Base-by-base conservation (phyloP, 2,888 invertebrate genomes). In the Hetaerina titia region DNA sequence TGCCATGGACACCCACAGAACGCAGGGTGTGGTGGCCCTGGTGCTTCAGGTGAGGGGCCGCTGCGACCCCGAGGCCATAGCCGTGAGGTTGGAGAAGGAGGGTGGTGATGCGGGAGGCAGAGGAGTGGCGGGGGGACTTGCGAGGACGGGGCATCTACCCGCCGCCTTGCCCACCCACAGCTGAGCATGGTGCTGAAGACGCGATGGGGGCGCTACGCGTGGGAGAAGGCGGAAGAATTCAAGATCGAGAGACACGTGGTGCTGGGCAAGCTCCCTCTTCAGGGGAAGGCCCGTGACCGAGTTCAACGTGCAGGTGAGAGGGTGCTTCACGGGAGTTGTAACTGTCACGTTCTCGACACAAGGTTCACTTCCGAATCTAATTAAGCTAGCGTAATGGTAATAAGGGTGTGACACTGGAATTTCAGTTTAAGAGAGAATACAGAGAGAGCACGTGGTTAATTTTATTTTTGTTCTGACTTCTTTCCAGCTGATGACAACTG, bases 171-270 rank as follows among this genome's bases (percentile, higher is more conserved):
- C 96, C 98, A 98, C 96, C 98, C 98, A 0, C 97, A 98, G 95
- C 96, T 98, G 64, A 97, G 98, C 5, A 98, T 98, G 95, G 97
- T 97, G 81, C 96, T 98, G 90, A 98, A 98, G 0, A 98, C 98
- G 0, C 98, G 98, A 96, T 98, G 98, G 97, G 98, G 98, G 0
- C 97, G 98, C 95, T 98, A 98, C 96, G 98, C 98, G 0, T 98
- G 98, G 98, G 92, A 92, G 56, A 69, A 92, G 74, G 97, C 97
- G 96, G 96, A 96, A 11, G 96, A 97, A 74, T 98, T 98, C 96
- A 97, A 97, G 94, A 96, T 98, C 88, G 98, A 98, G 95, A 98
- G 98, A 96, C 98, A 98, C 96, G 96, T 96, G 31, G 96, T 98
- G 19, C 96, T 98, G 45, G 0, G 97, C 98, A 7, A 97, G 97